Percentiles rank a stretch among this genome's conserved stretches.
phyloP scores from a whole-genome alignment of 2,113 vertebrate genomes.

The Caretta caretta region DNA sequence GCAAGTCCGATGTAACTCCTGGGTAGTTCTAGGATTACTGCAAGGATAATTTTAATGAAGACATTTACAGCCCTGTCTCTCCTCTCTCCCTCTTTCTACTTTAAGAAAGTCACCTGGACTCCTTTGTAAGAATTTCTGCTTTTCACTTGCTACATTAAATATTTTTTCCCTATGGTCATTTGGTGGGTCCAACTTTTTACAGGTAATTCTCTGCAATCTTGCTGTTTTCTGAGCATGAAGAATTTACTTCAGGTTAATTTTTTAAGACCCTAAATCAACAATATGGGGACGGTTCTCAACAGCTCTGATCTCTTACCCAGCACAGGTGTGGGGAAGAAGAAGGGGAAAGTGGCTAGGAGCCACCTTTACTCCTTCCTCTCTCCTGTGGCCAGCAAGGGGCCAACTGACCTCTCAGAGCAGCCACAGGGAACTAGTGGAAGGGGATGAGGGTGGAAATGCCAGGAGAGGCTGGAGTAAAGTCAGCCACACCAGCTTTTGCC shows the following conservation, averaged over 20 bases:
- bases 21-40: not conserved
- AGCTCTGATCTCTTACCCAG: not conserved
- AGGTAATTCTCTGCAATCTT: not conserved
- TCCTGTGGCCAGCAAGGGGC: not conserved
- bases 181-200: not conserved
- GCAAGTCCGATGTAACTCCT: not conserved
- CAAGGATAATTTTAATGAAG: not conserved
- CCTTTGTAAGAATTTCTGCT: not conserved
- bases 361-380: not conserved
- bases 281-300: not conserved
- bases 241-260: not conserved
- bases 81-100: not conserved
- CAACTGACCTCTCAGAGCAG: not conserved
- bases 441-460: not conserved
- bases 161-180: not conserved
- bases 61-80: not conserved
- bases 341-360: not conserved
- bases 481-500: not conserved
- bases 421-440: fast-evolving
- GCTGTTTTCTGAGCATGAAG: not conserved
- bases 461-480: not conserved
- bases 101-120: not conserved
- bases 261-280: not conserved
- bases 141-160: not conserved
- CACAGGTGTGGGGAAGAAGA: not conserved